A percentile compares a stretch with the other conserved stretches of the same genome.
phyloP scores from a whole-genome alignment of 2,797 vertebrate genomes.

The Ceryle rudis region DNA sequence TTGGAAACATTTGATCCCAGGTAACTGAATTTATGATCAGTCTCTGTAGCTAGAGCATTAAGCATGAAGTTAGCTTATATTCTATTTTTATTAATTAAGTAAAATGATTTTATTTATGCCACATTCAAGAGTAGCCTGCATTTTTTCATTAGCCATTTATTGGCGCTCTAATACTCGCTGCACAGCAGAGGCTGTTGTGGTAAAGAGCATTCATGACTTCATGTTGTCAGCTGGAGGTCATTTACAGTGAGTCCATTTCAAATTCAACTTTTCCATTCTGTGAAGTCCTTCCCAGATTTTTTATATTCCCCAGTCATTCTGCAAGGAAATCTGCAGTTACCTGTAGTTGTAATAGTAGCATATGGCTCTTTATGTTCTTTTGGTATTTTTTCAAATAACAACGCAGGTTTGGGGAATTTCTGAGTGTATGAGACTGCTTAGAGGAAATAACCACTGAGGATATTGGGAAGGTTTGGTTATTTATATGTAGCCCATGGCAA shows the following conservation, averaged over 20 bases:
- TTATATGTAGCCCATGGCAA: neutral
- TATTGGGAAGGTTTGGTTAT: neutral
- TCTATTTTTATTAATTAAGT: slow-evolving; percentile 1
- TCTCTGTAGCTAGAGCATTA: neutral
- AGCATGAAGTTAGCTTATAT: neutral
- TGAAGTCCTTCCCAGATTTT: neutral
- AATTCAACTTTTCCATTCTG: neutral
- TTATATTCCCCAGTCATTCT: neutral
- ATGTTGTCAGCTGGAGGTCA: neutral
- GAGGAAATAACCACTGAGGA: neutral
- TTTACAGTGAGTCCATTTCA: neutral
- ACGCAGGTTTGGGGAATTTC: neutral
- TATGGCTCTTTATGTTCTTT: neutral
- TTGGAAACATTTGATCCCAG: neutral
- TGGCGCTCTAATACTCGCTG: neutral
- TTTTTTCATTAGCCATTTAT: slow-evolving; percentile 6
- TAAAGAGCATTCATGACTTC: neutral
- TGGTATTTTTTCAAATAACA: neutral
- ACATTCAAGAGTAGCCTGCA: neutral
- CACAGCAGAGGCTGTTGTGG: neutral
- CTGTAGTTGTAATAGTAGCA: neutral
- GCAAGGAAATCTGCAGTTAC: neutral
- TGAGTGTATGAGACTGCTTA: neutral
- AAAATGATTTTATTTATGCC: neutral
- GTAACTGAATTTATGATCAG: neutral